Evolutionary conservation across 2,888 invertebrate genomes (phyloP).

Genomic region (Hoplodrina ambigua): DNA sequence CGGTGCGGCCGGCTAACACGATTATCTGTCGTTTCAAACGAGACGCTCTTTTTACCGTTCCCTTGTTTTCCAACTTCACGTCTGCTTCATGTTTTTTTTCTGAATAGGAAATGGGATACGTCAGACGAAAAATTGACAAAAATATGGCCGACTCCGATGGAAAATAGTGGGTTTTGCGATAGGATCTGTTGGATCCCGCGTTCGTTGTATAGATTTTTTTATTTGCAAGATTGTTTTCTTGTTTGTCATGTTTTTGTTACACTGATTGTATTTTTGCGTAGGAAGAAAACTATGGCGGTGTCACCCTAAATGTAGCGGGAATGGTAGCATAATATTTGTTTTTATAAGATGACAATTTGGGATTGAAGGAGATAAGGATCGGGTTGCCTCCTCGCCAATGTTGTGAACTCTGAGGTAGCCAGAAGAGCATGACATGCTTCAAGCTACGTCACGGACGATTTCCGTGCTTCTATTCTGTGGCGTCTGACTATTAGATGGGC

Average conservation of each 20-base stretch:
- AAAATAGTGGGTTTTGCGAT: slow-evolving; percentile 88
- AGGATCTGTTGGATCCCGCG: slow-evolving; percentile 82
- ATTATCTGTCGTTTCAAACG: slow-evolving; percentile 89
- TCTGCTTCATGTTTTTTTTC: slow-evolving; percentile 88
- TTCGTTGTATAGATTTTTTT: slow-evolving; percentile 77
- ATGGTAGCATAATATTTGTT: slow-evolving; percentile 39
- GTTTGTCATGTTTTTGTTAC: slow-evolving; percentile 73
- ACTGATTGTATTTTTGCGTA: slow-evolving; percentile 56
- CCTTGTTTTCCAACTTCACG: slow-evolving; percentile 89
- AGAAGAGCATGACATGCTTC: slow-evolving; percentile 50
- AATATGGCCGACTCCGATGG: slow-evolving; percentile 86
- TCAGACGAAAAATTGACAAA: slow-evolving; percentile 90
- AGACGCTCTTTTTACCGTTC: slow-evolving; percentile 88
- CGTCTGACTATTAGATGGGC: slow-evolving; percentile 53
- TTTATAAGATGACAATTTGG: slow-evolving; percentile 57
- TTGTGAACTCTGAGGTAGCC: slow-evolving; percentile 45
- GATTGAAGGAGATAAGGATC: slow-evolving; percentile 51
- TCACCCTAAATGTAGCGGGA: slow-evolving; percentile 32
- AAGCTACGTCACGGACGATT: slow-evolving; percentile 65
- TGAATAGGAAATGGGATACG: slow-evolving; percentile 89
- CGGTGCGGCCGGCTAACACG: slow-evolving; percentile 88
- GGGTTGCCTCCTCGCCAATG: slow-evolving; percentile 24
- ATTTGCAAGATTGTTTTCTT: slow-evolving; percentile 84
- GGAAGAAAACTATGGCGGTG: slow-evolving; percentile 28
- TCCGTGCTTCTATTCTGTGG: slow-evolving; percentile 53